Conservation (phyloP, 2,797 vertebrate genomes). For the Chloroceryle amazona region DNA sequence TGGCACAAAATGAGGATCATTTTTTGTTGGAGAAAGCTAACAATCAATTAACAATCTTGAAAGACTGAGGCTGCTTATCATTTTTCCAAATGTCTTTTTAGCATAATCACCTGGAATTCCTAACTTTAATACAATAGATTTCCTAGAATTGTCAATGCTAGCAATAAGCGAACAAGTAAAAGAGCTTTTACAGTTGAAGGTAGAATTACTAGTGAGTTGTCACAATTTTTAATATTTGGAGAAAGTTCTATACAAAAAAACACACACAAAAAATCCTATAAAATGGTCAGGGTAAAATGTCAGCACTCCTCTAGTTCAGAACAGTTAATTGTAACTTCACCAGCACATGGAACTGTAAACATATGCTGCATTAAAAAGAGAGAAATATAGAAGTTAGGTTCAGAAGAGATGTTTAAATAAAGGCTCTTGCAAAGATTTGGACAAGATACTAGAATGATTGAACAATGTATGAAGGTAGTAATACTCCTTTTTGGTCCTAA, state of each 20-base stretch:
- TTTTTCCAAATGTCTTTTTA: neutral
- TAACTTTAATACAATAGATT: neutral
- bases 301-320: neutral
- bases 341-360: neutral
- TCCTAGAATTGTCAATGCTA: neutral
- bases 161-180: neutral
- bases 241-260: neutral
- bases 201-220: neutral
- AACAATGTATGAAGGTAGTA: neutral
- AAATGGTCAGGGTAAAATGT: neutral
- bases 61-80: neutral
- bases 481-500: neutral
- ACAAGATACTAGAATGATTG: neutral
- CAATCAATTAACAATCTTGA: neutral
- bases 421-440: neutral
- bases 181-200: neutral
- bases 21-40: slow-evolving; percentile 46
- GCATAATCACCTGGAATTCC: neutral
- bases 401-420: neutral
- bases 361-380: neutral
- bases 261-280: neutral
- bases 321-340: neutral
- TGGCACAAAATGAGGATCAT: slow-evolving; percentile 1
- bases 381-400: neutral
- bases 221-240: neutral